Percentiles rank a stretch among this genome's conserved stretches.
Evolutionary conservation across 2,888 invertebrate species (phyloP).

Genomic region (Thereva nobilitata): DNA sequence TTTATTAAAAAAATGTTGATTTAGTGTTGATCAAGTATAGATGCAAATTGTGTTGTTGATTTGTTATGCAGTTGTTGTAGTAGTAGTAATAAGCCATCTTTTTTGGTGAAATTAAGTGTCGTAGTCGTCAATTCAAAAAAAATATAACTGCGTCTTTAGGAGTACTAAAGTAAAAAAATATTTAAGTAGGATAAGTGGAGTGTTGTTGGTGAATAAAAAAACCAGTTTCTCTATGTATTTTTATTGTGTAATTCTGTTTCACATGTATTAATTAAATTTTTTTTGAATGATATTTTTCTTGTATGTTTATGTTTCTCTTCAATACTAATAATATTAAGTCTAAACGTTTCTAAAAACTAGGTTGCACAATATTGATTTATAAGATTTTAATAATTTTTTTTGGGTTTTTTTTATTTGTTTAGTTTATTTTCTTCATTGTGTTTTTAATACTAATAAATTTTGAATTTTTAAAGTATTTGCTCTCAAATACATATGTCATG

Average conservation of each 20-base stretch:
- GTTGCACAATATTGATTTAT: slow-evolving; percentile 8
- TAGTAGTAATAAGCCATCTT: neutral
- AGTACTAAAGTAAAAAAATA: slow-evolving; percentile 20
- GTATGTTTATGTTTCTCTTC: slow-evolving; percentile 29
- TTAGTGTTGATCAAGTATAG: slow-evolving; percentile 3
- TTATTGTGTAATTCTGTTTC: slow-evolving; percentile 30
- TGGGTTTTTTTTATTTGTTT: too few species aligned
- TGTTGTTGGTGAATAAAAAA: slow-evolving; percentile 34
- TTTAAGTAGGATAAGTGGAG: slow-evolving; percentile 8
- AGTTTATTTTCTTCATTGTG: too few species aligned
- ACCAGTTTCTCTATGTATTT: slow-evolving; percentile 26
- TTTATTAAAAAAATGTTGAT: neutral
- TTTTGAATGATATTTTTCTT: slow-evolving; percentile 28
- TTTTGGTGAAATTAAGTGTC: slow-evolving; percentile 11
- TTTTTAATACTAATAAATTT: too few species aligned
- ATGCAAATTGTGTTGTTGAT: neutral
- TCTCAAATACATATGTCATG: too few species aligned
- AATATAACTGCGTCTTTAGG: slow-evolving; percentile 19
- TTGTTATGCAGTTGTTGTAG: neutral
- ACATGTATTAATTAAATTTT: slow-evolving; percentile 21
- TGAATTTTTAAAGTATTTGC: too few species aligned
- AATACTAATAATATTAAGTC: neutral
- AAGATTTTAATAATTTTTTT: too few species aligned
- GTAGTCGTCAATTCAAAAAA: slow-evolving; percentile 16
- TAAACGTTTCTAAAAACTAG: slow-evolving; percentile 7